These are phyloP conservation scores for Raillietiella orientalis DNA, from an alignment of 2,888 invertebrate genomes.

Conservation along the genomic window DNA sequence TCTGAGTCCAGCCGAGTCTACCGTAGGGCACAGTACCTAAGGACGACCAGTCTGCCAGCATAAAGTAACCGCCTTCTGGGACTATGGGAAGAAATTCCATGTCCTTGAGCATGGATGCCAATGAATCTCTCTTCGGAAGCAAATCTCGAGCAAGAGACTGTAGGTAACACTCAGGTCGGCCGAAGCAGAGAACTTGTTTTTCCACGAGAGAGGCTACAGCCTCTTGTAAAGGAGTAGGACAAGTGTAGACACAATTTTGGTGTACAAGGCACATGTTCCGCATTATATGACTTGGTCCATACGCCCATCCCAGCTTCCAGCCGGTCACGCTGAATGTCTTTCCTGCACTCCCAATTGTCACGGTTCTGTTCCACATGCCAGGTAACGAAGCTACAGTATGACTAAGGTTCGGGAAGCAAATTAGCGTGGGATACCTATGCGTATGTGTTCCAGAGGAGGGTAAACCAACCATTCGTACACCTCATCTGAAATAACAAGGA, in stretches of 20 bases:
- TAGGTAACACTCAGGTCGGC: conserved; percentile 49
- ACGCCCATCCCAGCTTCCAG: conserved; percentile 90
- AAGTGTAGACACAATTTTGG: conserved; percentile 78
- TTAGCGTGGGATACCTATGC: conserved; percentile 63
- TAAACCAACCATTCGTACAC: conserved; percentile 95
- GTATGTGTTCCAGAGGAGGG: conserved; percentile 42
- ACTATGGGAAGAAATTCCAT: conserved; percentile 64
- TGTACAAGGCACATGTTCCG: conserved; percentile 49
- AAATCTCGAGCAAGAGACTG: conserved; percentile 35
- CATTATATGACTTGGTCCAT: conserved; percentile 51
- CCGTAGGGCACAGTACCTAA: no score
- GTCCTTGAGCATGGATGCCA: conserved; percentile 33
- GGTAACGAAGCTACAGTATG: conserved; percentile 57
- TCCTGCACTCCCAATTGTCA: conserved; percentile 87
- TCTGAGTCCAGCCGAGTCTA: no score
- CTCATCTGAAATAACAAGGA: conserved; percentile 74
- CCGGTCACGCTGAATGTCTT: conserved; percentile 95
- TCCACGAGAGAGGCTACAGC: conserved; percentile 72
- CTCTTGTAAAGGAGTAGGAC: conserved; percentile 43
- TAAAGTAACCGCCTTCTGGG: conserved; percentile 91
- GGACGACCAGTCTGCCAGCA: conserved; percentile 67
- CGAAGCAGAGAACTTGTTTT: conserved; percentile 32
- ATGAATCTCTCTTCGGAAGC: conserved; percentile 37
- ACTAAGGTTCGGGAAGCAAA: no score
- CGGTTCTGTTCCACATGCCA: conserved; percentile 88